phyloP scores from a whole-genome alignment of 2,113 vertebrate species.

The Chloebia gouldiae region DNA sequence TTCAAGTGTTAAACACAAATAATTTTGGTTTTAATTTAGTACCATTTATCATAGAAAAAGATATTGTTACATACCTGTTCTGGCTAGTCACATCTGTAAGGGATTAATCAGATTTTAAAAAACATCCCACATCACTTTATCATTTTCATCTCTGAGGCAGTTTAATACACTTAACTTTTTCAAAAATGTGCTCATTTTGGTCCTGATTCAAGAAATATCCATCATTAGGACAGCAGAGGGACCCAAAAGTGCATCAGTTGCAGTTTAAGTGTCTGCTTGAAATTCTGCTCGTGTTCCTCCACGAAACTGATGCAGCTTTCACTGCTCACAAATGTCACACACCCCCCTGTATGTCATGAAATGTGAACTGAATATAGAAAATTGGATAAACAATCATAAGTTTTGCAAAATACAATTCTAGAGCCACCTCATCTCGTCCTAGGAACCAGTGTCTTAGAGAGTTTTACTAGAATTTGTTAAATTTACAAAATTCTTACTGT shows the following conservation, averaged over 20 bases:
- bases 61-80: not conserved
- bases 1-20: not conserved
- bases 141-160: not conserved
- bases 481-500: not conserved
- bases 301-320: not conserved
- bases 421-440: not conserved
- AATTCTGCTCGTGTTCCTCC: not conserved
- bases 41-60: not conserved
- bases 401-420: not conserved
- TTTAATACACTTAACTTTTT: not conserved
- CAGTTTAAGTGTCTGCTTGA: not conserved
- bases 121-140: not conserved
- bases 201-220: not conserved
- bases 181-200: not conserved
- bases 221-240: conserved; percentile 26
- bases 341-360: not conserved
- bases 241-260: not conserved
- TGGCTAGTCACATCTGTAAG: not conserved
- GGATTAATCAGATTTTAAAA: not conserved
- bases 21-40: not conserved
- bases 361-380: not conserved
- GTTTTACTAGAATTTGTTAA: not conserved
- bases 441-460: not conserved
- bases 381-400: not conserved
- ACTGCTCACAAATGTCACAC: not conserved